These are phyloP conservation scores for Gymnosoma rotundatum DNA, from an alignment of 2,888 invertebrate species.

Conservation along the genomic window DNA sequence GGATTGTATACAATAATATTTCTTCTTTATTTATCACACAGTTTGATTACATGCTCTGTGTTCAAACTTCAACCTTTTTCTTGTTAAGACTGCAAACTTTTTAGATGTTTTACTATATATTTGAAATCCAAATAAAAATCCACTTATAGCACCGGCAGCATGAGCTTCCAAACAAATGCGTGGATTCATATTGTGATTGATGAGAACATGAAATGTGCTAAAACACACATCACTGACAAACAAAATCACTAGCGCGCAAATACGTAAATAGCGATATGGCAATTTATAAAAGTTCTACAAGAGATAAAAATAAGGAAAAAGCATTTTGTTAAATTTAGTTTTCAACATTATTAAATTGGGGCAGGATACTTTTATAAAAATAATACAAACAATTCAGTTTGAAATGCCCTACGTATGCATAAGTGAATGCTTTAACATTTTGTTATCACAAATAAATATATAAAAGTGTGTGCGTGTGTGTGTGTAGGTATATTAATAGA, in stretches of 20 bases:
- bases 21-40: slow-evolving; percentile 22
- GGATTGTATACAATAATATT: too few relatives aligned
- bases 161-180: slow-evolving; percentile 89
- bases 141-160: slow-evolving; percentile 86
- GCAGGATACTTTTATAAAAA: not conserved
- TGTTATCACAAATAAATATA: too few relatives aligned
- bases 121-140: slow-evolving; percentile 82
- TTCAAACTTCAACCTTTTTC: not conserved
- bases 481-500: too few relatives aligned
- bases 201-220: slow-evolving; percentile 82
- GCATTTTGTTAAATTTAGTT: not conserved
- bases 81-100: not conserved
- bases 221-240: slow-evolving; percentile 86
- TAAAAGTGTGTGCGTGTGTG: too few relatives aligned
- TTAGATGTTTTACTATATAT: slow-evolving; percentile 35
- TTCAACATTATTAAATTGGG: not conserved
- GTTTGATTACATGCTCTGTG: slow-evolving; percentile 18
- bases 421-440: not conserved
- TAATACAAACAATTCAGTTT: slow-evolving; percentile 19
- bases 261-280: slow-evolving; percentile 83
- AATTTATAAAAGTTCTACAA: slow-evolving; percentile 83
- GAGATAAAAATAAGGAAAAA: slow-evolving; percentile 54
- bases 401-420: not conserved
- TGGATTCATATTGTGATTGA: slow-evolving; percentile 82
- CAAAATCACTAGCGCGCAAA: slow-evolving; percentile 85